Conservation (phyloP, 2,888 invertebrate species). For the Parnassius glacialis region DNA sequence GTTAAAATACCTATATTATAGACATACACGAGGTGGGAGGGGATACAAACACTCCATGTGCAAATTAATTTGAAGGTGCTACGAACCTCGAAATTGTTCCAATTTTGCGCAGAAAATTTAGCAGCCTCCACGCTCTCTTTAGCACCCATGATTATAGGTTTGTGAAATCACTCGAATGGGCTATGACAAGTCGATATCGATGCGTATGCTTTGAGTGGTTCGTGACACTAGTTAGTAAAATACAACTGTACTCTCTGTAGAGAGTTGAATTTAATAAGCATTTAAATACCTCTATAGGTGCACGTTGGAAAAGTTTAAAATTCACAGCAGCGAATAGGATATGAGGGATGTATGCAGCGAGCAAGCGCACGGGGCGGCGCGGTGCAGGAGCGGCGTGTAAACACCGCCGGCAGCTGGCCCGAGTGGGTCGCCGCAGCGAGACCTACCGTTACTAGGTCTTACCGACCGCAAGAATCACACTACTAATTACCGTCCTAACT, state of each 20-base stretch:
- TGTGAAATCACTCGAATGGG: constrained; percentile 75
- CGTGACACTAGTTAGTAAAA: constrained; percentile 70
- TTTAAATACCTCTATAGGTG: constrained; percentile 74
- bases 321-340: constrained; percentile 76
- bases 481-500: constrained; percentile 37
- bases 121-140: constrained; percentile 91
- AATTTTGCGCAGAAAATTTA: constrained; percentile 90
- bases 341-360: constrained; percentile 70
- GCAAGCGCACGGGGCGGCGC: constrained; percentile 43
- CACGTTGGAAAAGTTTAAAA: constrained; percentile 72
- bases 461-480: constrained; percentile 35
- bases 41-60: constrained; percentile 78
- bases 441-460: constrained; percentile 39
- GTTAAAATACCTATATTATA: constrained; percentile 44
- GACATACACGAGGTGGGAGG: constrained; percentile 71
- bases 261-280: constrained; percentile 66
- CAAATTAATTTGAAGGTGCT: constrained; percentile 76
- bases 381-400: constrained; percentile 69
- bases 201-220: constrained; percentile 70
- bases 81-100: constrained; percentile 90
- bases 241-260: constrained; percentile 65
- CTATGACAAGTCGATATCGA: constrained; percentile 71
- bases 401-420: constrained; percentile 70
- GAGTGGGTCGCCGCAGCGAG: constrained; percentile 36
- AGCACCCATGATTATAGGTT: constrained; percentile 85